Conservation (phyloP, 2,113 vertebrate species). For the Stegostoma tigrinum region DNA sequence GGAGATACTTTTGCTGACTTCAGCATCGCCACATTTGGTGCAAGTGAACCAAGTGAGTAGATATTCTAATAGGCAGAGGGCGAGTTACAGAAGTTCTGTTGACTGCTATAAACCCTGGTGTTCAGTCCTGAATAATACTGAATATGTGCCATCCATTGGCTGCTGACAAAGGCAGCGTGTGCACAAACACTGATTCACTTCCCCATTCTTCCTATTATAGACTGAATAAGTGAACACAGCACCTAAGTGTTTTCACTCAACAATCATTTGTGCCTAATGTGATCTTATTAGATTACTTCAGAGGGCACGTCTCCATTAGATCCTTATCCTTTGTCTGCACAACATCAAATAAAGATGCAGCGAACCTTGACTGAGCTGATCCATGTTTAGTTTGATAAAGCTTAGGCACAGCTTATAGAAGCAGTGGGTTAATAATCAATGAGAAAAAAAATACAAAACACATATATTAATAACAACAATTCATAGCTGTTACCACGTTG, state of each 20-base stretch:
- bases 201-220: background rate
- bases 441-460: background rate
- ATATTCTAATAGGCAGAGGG: background rate
- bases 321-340: background rate
- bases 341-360: background rate
- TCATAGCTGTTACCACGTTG: background rate
- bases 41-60: background rate
- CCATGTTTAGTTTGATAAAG: background rate
- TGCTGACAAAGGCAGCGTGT: background rate
- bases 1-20: background rate
- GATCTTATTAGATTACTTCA: background rate
- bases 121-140: background rate
- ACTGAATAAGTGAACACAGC: background rate
- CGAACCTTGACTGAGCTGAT: background rate
- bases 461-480: background rate
- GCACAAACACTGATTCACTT: background rate
- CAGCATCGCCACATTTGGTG: background rate
- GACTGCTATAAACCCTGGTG: background rate
- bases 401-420: background rate
- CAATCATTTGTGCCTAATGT: background rate
- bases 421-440: background rate
- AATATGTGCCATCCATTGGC: background rate
- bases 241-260: background rate
- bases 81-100: background rate
- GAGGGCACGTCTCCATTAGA: background rate